Evolutionary conservation across 92 coral and sea anemone species (phyloP).

Genomic region (Siderastrea siderea): DNA sequence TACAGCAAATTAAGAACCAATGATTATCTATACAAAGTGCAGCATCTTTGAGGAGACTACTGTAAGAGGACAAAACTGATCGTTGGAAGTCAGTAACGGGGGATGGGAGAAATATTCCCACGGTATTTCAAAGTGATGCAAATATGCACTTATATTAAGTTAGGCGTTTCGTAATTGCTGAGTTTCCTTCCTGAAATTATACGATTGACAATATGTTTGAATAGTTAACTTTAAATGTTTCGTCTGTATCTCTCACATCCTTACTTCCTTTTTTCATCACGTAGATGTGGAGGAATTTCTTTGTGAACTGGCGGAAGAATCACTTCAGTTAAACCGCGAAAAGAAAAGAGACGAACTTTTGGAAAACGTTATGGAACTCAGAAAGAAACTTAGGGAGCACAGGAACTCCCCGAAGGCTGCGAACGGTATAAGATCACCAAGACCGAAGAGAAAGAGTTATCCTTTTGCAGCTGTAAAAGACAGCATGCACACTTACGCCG

Average conservation of each 20-base stretch:
- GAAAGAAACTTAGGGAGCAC: constrained; percentile 64
- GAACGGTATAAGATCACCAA: constrained; percentile 84
- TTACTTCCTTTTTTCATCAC: background rate
- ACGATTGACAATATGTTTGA: background rate
- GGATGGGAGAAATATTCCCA: no score
- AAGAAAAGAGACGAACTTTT: constrained; percentile 70
- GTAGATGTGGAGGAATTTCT: constrained; percentile 82
- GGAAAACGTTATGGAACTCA: constrained; percentile 62
- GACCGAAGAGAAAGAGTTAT: constrained; percentile 84
- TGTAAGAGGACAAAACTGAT: no score
- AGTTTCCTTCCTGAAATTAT: background rate
- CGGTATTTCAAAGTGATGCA: no score
- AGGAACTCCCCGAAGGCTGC: constrained; percentile 58
- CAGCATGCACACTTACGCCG: constrained; percentile 70
- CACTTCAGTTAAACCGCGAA: constrained; percentile 62
- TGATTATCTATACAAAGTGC: no score
- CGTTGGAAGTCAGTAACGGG: no score
- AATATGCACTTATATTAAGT: no score
- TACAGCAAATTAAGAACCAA: no score
- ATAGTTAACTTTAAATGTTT: no score
- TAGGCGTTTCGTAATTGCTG: no score
- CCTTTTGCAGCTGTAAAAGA: constrained; percentile 52
- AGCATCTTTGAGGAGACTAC: no score
- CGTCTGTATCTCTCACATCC: background rate
- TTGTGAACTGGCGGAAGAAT: constrained; percentile 64